Base-by-base conservation (phyloP, 2,113 vertebrate genomes). In the Heliornis fulica region DNA sequence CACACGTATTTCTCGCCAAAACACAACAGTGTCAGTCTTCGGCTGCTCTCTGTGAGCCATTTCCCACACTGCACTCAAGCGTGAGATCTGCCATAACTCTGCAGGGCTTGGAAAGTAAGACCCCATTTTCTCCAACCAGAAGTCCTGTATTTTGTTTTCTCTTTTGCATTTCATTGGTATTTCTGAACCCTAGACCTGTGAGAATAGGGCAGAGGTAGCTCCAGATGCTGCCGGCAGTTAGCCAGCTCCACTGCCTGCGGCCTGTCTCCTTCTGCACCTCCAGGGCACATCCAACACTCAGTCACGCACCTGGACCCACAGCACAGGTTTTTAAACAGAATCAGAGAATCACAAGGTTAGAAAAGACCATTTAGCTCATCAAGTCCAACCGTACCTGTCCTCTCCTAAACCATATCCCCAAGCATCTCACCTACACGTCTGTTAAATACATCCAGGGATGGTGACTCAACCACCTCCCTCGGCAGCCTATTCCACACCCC, bases 121-220 rank as follows among this genome's bases (percentile, higher is more conserved):
- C 17, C 7, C 28, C 8, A 1, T 15, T 25, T 50, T 34, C 28
- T 20, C 16, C 0, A 0, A 0, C 14, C 3, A 7, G n/a, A 19
- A 46, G 16, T 10, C 38, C 10, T 50, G 16, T 13, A 25, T 46
- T 53, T 43, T 20, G 38, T 15, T 53, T 36, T 21, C 25, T 6
- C 21, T 9, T 50, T 41, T 11, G 12, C 11, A 8, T 46, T 19
- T 31, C 40, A 15, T 10, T 4, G 29, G 14, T 17, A 28, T 56
- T 46, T n/a, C 59, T 15, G 11, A 45, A 10, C n/a, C 4, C 22
- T 22, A 29, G 14, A 17, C 14, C 40, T 1, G 7, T 3, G 22
- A 17, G 40, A n/a, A 29, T 28, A 51, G 50, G 32, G 46, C 6
- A 0, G 26, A 5, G 32, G 57, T 31, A 12, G 26, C 38, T 45